phyloP scores from a whole-genome alignment of 2,113 vertebrate species.

The Thalassarche chlororhynchos region DNA sequence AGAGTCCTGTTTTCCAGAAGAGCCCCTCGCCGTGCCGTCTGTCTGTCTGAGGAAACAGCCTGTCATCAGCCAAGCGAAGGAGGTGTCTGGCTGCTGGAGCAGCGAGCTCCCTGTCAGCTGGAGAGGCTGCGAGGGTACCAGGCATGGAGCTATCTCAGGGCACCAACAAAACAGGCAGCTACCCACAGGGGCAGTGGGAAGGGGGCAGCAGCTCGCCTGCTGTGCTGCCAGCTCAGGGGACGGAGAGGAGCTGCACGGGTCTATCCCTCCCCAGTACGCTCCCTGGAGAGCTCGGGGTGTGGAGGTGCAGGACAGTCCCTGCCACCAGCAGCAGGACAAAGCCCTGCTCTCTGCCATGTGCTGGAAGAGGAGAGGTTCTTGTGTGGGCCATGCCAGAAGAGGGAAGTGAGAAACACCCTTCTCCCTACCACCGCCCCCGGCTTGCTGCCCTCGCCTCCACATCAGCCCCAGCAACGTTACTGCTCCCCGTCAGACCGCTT shows the following conservation, averaged over 20 bases:
- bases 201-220: background rate
- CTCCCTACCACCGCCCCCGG: background rate
- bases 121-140: background rate
- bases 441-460: background rate
- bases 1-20: background rate
- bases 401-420: background rate
- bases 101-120: background rate
- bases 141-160: background rate
- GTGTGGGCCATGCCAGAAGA: accelerated
- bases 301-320: background rate
- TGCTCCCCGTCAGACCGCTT: accelerated
- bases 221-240: background rate
- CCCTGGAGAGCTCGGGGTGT: accelerated
- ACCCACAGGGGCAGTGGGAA: background rate
- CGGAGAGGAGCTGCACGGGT: background rate
- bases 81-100: background rate
- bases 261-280: background rate
- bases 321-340: background rate
- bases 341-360: background rate
- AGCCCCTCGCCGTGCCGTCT: background rate
- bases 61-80: background rate
- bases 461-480: background rate
- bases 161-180: background rate
- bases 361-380: background rate
- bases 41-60: background rate